Percentiles rank a stretch among this genome's conserved stretches.
phyloP scores from a whole-genome alignment of 2,888 invertebrate species.

The Melipona beecheii region DNA sequence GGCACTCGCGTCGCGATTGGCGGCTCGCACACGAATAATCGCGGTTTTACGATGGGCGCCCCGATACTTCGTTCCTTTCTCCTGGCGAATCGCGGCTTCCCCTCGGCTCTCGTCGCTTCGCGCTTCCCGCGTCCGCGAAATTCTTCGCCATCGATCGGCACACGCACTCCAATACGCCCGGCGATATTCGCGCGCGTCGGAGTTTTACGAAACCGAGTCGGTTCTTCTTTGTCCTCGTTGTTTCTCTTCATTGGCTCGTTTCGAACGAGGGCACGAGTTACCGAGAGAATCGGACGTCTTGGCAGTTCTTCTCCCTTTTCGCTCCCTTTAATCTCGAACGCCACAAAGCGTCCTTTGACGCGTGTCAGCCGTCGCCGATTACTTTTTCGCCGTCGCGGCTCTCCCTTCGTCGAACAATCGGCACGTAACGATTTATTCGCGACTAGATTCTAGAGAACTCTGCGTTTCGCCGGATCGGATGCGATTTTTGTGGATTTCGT shows the following conservation, averaged over 20 bases:
- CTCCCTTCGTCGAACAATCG: background rate
- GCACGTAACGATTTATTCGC: background rate
- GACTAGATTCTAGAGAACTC: background rate
- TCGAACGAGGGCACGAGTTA: background rate
- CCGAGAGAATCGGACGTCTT: background rate
- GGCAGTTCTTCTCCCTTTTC: slow-evolving; percentile 14
- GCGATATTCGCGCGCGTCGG: background rate
- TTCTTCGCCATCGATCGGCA: slow-evolving; percentile 3
- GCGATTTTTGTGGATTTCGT: background rate
- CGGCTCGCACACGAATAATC: slow-evolving; percentile 71
- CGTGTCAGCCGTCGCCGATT: background rate
- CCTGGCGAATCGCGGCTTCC: slow-evolving; percentile 56
- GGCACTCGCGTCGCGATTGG: slow-evolving; percentile 63
- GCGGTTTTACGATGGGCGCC: slow-evolving; percentile 60
- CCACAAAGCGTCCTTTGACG: slow-evolving; percentile 38
- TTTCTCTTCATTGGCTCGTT: background rate
- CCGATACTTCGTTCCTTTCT: slow-evolving; percentile 69
- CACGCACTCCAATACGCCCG: background rate
- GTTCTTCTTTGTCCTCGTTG: background rate
- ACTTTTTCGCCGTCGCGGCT: background rate
- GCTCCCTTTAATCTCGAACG: slow-evolving; percentile 54
- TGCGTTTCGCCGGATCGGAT: background rate
- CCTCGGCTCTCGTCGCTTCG: slow-evolving; percentile 40
- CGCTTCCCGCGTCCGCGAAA: slow-evolving; percentile 17
- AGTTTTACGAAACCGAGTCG: slow-evolving; percentile 9